These are phyloP conservation scores for Sebastes minor DNA, from an alignment of 2,797 vertebrate species.

Conservation along the genomic window DNA sequence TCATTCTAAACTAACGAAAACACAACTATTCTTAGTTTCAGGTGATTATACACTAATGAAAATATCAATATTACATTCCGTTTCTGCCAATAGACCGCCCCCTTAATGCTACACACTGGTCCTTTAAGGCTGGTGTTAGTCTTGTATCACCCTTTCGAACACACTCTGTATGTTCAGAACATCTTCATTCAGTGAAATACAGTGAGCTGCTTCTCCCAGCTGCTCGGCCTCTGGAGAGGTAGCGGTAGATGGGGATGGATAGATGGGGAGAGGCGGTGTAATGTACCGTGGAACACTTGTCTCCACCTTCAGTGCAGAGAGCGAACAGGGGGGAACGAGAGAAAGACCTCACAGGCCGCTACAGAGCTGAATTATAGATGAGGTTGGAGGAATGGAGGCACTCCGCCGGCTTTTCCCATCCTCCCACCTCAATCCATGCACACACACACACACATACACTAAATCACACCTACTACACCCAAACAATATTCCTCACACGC, in stretches of 20 bases:
- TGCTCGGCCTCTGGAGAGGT: conserved; percentile 30
- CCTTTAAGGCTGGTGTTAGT: background rate
- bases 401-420: conserved; percentile 40
- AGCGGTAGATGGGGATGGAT: conserved; percentile 10
- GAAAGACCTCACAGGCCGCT: conserved; percentile 45
- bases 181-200: conserved; percentile 6
- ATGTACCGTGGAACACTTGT: conserved; percentile 30
- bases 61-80: too few relatives aligned
- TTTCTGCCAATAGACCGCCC: too few relatives aligned
- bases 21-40: too few relatives aligned
- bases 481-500: conserved; percentile 27
- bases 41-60: too few relatives aligned
- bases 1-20: too few relatives aligned
- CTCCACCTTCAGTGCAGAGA: conserved; percentile 28
- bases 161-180: background rate
- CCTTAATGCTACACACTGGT: background rate
- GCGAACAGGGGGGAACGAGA: conserved; percentile 6
- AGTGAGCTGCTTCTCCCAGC: background rate
- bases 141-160: background rate
- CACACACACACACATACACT: background rate
- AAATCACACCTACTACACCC: background rate
- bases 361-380: conserved; percentile 71
- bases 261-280: conserved; percentile 23
- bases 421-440: conserved; percentile 8
- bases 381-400: conserved; percentile 47